A percentile compares a stretch with the other conserved stretches of the same genome.
Conservation (phyloP, 2,113 vertebrate species). For the Sapajus apella region DNA sequence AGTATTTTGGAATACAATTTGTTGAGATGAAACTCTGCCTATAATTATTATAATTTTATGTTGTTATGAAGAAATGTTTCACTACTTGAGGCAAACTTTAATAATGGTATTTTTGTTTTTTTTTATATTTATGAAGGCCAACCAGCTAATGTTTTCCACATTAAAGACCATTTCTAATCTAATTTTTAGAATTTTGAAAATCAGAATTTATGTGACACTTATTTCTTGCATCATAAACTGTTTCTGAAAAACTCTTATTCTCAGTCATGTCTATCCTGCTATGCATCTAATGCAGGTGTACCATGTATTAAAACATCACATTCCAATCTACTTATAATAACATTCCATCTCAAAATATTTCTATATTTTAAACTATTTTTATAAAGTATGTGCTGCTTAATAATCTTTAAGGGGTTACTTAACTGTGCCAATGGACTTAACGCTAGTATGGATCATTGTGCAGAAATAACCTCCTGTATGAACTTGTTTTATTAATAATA, state of each 20-base stretch:
- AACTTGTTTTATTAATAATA: conserved; percentile 13
- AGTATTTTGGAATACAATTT: not conserved
- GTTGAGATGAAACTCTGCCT: not conserved
- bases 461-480: not conserved
- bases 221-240: not conserved
- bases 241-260: not conserved
- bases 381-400: not conserved
- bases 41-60: not conserved
- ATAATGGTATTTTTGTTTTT: not conserved
- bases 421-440: not conserved
- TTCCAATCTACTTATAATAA: not conserved
- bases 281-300: not conserved
- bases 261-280: not conserved
- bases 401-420: not conserved
- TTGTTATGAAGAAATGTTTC: not conserved
- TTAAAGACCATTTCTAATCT: not conserved
- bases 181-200: not conserved
- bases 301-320: not conserved
- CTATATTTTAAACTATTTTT: not conserved
- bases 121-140: not conserved
- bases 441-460: not conserved
- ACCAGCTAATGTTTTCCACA: not conserved
- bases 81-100: not conserved
- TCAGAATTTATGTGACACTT: not conserved
- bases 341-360: not conserved